Evolutionary conservation across 2,113 vertebrate genomes (phyloP).

Genomic region (Microcebus jonahi): DNA sequence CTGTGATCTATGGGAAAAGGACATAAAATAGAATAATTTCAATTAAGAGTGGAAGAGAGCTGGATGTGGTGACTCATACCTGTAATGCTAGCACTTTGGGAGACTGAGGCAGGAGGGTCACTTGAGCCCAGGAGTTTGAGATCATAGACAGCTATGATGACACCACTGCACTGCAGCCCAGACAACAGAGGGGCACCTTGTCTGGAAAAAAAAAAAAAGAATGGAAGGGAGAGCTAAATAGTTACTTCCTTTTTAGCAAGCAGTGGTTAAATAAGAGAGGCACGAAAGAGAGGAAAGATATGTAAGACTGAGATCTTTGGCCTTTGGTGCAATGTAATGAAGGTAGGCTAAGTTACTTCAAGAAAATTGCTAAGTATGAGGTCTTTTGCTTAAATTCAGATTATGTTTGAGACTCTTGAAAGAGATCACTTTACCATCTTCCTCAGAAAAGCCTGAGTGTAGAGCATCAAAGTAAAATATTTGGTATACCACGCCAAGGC

Average conservation of each 20-base stretch:
- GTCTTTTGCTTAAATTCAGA: neutral
- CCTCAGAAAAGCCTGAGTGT: neutral
- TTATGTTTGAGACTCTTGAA: neutral
- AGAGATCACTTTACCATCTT: neutral
- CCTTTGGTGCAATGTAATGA: neutral
- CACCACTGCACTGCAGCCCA: too few relatives aligned
- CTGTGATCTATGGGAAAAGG: neutral
- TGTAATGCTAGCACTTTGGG: too few relatives aligned
- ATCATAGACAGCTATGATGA: too few relatives aligned
- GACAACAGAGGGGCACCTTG: too few relatives aligned
- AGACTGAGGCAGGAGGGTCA: too few relatives aligned
- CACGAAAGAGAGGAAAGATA: neutral
- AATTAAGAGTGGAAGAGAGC: neutral
- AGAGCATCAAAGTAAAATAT: neutral
- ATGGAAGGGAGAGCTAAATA: neutral
- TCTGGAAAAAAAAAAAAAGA: neutral
- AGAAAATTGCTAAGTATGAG: neutral
- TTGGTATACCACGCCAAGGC: neutral
- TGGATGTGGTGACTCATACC: too few relatives aligned
- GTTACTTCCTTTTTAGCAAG: neutral
- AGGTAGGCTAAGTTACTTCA: neutral
- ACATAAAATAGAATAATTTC: neutral
- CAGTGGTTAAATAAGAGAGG: neutral
- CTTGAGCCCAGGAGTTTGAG: too few relatives aligned
- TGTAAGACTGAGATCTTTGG: accelerated